phyloP scores from a whole-genome alignment of 2,888 invertebrate species.

The Papilio demoleus region DNA sequence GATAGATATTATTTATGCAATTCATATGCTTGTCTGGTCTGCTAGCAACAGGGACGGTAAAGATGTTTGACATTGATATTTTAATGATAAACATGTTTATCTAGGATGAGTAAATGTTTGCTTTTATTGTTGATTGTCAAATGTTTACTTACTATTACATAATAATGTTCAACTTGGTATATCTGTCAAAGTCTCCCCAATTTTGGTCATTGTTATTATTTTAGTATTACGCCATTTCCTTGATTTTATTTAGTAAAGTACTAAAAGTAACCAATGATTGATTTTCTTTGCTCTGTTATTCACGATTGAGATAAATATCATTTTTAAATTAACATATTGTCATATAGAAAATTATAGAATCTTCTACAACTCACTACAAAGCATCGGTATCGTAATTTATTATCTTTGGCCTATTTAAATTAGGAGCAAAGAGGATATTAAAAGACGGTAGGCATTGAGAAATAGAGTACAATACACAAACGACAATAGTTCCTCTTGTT shows the following conservation, averaged over 20 bases:
- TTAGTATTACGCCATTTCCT: background rate
- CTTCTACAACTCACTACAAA: background rate
- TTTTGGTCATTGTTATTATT: background rate
- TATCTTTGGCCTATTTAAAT: conserved; percentile 35
- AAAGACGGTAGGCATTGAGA: conserved; percentile 21
- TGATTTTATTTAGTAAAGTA: background rate
- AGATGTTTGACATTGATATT: conserved; percentile 11
- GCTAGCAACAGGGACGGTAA: background rate
- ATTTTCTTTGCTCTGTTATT: too few species aligned
- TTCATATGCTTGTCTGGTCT: conserved; percentile 10
- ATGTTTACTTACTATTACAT: background rate
- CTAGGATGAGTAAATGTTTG: conserved; percentile 12
- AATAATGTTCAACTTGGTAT: background rate
- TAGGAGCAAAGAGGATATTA: conserved; percentile 31
- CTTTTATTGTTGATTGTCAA: conserved; percentile 1
- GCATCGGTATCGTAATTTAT: conserved; percentile 25
- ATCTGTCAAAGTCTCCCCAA: background rate
- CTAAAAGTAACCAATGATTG: too few species aligned
- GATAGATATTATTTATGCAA: conserved; percentile 16
- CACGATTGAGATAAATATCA: conserved; percentile 5
- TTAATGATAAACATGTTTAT: conserved; percentile 15
- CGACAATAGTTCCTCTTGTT: conserved; percentile 35
- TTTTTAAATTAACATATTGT: conserved; percentile 12
- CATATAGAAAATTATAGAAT: background rate
- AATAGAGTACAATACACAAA: conserved; percentile 23